phyloP scores from a whole-genome alignment of 1,140 invertebrate genomes.

The Lordiphosa stackelbergi region DNA sequence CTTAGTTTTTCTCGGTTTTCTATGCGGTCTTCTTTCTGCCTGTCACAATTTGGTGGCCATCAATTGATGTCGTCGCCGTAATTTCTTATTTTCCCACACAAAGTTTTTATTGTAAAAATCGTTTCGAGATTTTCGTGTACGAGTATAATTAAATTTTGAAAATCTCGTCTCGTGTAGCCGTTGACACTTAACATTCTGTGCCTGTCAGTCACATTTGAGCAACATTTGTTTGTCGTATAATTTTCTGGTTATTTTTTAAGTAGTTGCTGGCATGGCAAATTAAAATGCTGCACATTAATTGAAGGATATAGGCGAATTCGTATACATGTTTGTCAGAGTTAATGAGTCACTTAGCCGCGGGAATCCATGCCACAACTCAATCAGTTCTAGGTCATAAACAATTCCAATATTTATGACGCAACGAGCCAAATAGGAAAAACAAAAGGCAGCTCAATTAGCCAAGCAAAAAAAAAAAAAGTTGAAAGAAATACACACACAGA shows the following conservation, averaged over 20 bases:
- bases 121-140: slow-evolving; percentile 28
- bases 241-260: slow-evolving; percentile 15
- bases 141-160: slow-evolving; percentile 50
- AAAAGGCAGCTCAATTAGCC: slow-evolving; percentile 8
- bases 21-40: slow-evolving; percentile 13
- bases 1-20: no score
- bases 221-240: slow-evolving; percentile 12
- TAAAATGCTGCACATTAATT: slow-evolving; percentile 52
- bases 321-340: neutral
- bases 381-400: slow-evolving; percentile 23
- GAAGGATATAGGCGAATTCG: slow-evolving; percentile 12
- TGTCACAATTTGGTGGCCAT: slow-evolving; percentile 24
- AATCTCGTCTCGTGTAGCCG: slow-evolving; percentile 55
- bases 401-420: slow-evolving; percentile 33
- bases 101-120: slow-evolving; percentile 16
- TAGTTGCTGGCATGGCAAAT: slow-evolving; percentile 44
- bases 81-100: slow-evolving; percentile 12
- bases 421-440: slow-evolving; percentile 1
- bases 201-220: slow-evolving; percentile 57
- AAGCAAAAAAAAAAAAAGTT: slow-evolving; percentile 1
- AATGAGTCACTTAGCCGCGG: slow-evolving; percentile 5
- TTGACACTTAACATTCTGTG: slow-evolving; percentile 72
- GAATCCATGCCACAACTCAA: slow-evolving; percentile 12
- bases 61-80: slow-evolving; percentile 42
- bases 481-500: neutral